Evolutionary conservation across 2,888 invertebrate species (phyloP), one percentile per base, ranked within the genome.

Genomic region (Gastrophysa polygoni): DNA sequence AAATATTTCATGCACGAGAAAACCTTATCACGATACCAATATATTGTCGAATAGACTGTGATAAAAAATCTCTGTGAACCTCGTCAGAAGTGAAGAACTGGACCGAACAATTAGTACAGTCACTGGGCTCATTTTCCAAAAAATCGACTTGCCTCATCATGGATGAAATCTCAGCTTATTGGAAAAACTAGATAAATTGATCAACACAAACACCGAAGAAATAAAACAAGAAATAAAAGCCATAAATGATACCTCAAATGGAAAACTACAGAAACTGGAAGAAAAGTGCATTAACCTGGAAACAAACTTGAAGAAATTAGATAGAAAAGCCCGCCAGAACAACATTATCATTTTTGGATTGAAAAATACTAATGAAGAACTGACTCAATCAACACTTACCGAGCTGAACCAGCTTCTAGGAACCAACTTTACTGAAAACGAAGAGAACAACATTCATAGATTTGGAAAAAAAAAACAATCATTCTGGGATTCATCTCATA

Each of bases 311-410:
- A 46, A 46, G n/a, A n/a, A n/a, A n/a, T n/a, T n/a, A n/a, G n/a
- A n/a, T n/a, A n/a, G n/a, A n/a, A n/a, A n/a, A n/a, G n/a, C n/a
- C n/a, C n/a, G n/a, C n/a, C n/a, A n/a, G n/a, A n/a, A n/a, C n/a
- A n/a, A n/a, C n/a, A n/a, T n/a, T n/a, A n/a, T n/a, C n/a, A n/a
- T n/a, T n/a, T n/a, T n/a, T n/a, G n/a, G n/a, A n/a, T n/a, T n/a
- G n/a, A n/a, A n/a, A n/a, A n/a, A n/a, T n/a, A n/a, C n/a, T n/a
- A n/a, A n/a, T n/a, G n/a, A n/a, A n/a, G n/a, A n/a, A n/a, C n/a
- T n/a, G n/a, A n/a, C n/a, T n/a, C n/a, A n/a, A n/a, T 48, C 48
- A 6, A 48, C 48, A 48, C 48, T 48, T 18, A 48, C 20, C 48
- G 20, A 48, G 10, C 18, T 48, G 21, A 48, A 48, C 20, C 48